Evolutionary conservation across 2,113 vertebrate species (phyloP).

Genomic region (Ophiodon elongatus): DNA sequence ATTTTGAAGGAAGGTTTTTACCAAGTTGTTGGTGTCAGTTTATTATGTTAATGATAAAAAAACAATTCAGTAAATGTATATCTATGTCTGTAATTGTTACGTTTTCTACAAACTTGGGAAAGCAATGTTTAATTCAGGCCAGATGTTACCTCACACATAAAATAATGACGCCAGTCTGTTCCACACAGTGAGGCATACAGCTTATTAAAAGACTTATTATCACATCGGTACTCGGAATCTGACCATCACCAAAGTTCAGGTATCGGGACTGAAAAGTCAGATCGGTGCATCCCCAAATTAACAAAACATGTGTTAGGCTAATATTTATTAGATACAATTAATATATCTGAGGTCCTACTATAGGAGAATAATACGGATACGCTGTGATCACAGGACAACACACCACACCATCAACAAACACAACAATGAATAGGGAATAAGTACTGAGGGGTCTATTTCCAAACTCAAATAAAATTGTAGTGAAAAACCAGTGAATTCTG

Average conservation of each 20-base stretch:
- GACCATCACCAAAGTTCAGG: background rate
- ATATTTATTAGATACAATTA: background rate
- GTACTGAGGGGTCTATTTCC: background rate
- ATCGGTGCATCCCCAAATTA: background rate
- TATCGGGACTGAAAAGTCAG: background rate
- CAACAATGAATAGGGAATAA: background rate
- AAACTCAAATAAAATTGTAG: background rate
- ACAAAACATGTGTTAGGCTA: background rate
- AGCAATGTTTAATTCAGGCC: background rate
- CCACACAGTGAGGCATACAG: background rate
- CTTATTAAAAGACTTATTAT: background rate
- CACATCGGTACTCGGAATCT: background rate
- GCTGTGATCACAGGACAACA: conserved; percentile 37
- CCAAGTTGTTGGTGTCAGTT: background rate
- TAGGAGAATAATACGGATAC: background rate
- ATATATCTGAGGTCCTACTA: conserved; percentile 8
- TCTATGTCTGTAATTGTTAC: background rate
- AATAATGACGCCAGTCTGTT: background rate
- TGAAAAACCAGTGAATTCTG: background rate
- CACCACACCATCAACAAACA: conserved; percentile 40
- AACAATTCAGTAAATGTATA: background rate
- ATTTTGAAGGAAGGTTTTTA: background rate
- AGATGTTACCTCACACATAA: background rate
- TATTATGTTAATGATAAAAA: background rate
- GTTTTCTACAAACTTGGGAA: background rate